Evolutionary conservation across 2,888 invertebrate genomes (phyloP).

Genomic region (Mylabris sibirica): DNA sequence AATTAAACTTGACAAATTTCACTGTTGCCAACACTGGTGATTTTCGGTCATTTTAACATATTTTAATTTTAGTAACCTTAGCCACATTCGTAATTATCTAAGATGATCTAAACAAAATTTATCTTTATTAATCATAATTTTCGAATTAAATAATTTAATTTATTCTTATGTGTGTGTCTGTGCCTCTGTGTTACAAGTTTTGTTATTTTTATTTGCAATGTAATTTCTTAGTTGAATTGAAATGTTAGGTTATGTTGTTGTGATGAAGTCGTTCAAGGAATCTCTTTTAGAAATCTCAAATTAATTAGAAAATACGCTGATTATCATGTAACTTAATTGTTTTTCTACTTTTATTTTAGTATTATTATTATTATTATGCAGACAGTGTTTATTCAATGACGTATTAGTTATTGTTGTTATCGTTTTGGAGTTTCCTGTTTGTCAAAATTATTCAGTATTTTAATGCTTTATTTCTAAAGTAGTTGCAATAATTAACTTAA

Average conservation of each 20-base stretch:
- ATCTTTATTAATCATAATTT: neutral
- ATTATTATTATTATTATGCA: too few species aligned
- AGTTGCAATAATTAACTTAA: neutral
- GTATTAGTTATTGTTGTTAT: neutral
- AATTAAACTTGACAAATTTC: too few species aligned
- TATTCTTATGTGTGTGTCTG: too few species aligned
- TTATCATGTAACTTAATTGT: neutral
- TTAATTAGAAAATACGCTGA: neutral
- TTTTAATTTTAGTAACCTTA: too few species aligned
- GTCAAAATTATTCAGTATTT: constrained; percentile 47
- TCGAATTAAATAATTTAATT: too few species aligned
- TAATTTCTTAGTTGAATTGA: neutral
- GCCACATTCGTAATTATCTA: neutral
- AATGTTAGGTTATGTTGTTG: neutral
- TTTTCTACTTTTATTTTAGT: neutral
- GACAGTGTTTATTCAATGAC: neutral
- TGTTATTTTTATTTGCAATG: too few species aligned
- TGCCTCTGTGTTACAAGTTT: too few species aligned
- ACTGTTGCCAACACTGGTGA: too few species aligned
- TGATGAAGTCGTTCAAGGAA: neutral
- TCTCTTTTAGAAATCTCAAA: neutral
- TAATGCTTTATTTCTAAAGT: constrained; percentile 21
- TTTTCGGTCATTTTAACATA: too few species aligned
- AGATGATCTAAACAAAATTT: neutral
- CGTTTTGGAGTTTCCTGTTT: constrained; percentile 14